Conservation (phyloP, 2,113 vertebrate species). For the Otocyon megalotis region DNA sequence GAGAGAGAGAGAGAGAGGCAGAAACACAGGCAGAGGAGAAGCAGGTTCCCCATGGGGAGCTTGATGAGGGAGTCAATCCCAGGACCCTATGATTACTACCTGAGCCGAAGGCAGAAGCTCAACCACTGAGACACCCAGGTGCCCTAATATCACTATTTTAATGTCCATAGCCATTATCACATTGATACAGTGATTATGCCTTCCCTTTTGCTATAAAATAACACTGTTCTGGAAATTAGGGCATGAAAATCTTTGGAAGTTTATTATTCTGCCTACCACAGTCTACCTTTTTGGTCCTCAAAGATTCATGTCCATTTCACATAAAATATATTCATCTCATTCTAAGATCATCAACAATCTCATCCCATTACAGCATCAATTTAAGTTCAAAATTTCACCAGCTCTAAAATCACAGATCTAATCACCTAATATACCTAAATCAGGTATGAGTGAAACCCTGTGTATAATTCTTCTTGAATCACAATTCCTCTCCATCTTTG, state of each 20-base stretch:
- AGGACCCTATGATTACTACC: too few species aligned
- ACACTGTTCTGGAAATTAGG: background rate
- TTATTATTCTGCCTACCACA: background rate
- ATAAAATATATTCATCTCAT: background rate
- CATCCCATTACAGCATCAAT: background rate
- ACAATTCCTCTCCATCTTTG: background rate
- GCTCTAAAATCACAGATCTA: background rate
- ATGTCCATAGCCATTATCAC: background rate
- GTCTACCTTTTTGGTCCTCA: background rate
- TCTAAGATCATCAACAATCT: background rate
- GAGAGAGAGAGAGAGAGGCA: too few species aligned
- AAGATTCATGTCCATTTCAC: background rate
- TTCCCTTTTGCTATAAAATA: background rate
- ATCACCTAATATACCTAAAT: conserved; percentile 18
- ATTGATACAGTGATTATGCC: background rate
- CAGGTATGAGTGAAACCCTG: background rate
- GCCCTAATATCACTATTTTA: background rate
- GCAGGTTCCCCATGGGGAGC: too few species aligned
- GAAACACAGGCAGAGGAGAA: too few species aligned
- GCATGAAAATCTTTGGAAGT: background rate
- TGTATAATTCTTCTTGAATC: background rate
- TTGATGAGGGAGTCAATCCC: too few species aligned
- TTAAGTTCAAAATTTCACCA: background rate
- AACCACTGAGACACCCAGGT: too few species aligned
- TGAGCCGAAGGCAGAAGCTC: too few species aligned